phyloP scores from a whole-genome alignment of 2,888 invertebrate species.

The Eustalomyia histrio region DNA sequence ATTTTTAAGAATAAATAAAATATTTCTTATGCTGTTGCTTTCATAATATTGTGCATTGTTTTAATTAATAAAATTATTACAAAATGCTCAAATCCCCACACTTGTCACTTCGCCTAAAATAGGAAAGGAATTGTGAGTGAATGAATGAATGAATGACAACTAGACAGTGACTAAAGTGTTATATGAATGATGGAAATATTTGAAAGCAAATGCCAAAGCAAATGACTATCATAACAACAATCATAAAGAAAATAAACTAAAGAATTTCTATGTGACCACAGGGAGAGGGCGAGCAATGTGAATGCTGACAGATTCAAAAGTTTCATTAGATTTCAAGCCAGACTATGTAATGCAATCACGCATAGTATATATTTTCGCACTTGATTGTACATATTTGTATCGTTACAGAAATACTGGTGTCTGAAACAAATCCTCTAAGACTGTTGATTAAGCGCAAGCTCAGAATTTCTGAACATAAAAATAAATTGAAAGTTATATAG shows the following conservation, averaged over 20 bases:
- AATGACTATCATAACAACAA: conserved; percentile 6
- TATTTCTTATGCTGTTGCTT: neutral
- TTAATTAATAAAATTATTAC: conserved; percentile 25
- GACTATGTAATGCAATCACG: conserved; percentile 16
- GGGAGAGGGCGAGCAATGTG: neutral
- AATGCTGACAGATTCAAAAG: neutral
- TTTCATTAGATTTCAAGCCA: neutral
- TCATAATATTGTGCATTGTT: neutral
- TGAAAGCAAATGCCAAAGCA: neutral
- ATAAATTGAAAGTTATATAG: no score
- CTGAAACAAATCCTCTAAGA: neutral
- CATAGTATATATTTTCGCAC: conserved; percentile 20
- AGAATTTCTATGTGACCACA: conserved; percentile 4
- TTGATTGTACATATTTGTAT: neutral
- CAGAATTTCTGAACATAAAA: neutral
- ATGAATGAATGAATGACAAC: conserved; percentile 7
- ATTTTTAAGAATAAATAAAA: neutral
- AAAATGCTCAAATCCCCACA: conserved; percentile 1
- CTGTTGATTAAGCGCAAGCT: neutral
- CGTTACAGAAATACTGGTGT: neutral
- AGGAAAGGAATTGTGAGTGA: neutral
- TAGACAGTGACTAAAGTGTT: neutral
- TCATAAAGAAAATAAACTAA: conserved; percentile 16
- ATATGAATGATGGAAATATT: conserved; percentile 16
- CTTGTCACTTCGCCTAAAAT: neutral